These are phyloP conservation scores for Hydrozoanthus gracilis DNA, from an alignment of 92 coral and sea anemone species.

Conservation along the genomic window DNA sequence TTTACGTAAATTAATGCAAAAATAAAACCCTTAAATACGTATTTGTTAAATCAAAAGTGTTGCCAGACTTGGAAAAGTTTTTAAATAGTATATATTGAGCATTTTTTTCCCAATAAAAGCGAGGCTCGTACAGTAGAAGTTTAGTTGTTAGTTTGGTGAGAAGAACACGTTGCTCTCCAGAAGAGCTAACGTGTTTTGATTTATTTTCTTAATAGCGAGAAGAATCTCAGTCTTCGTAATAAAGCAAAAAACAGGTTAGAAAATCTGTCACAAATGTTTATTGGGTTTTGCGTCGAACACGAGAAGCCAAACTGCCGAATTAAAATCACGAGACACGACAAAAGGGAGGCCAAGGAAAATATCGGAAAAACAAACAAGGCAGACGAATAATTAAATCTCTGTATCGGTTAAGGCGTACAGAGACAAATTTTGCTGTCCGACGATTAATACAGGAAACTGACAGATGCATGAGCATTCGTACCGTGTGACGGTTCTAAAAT, in stretches of 20 bases:
- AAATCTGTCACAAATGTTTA: constrained; percentile 6
- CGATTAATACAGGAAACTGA: constrained; percentile 11
- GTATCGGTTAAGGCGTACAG: not conserved
- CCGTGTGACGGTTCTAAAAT: not conserved
- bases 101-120: not conserved
- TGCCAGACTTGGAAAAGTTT: constrained; percentile 8
- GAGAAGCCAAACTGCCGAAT: constrained; percentile 10
- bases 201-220: constrained; percentile 39
- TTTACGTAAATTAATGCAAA: constrained; percentile 5
- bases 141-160: constrained; percentile 15
- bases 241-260: constrained; percentile 17
- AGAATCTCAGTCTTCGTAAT: constrained; percentile 40
- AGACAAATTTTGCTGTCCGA: constrained; percentile 3
- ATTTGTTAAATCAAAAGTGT: not conserved
- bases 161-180: constrained; percentile 3
- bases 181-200: constrained; percentile 22
- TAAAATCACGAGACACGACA: constrained; percentile 3
- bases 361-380: not conserved
- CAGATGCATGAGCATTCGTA: not conserved
- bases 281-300: constrained; percentile 10
- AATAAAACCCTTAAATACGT: constrained; percentile 1
- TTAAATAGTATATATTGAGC: constrained; percentile 5
- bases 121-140: not conserved
- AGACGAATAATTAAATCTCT: constrained; percentile 15
- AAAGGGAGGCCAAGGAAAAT: constrained; percentile 11